Base-by-base conservation (phyloP, 2,888 invertebrate species). In the Drosophila lutescens region DNA sequence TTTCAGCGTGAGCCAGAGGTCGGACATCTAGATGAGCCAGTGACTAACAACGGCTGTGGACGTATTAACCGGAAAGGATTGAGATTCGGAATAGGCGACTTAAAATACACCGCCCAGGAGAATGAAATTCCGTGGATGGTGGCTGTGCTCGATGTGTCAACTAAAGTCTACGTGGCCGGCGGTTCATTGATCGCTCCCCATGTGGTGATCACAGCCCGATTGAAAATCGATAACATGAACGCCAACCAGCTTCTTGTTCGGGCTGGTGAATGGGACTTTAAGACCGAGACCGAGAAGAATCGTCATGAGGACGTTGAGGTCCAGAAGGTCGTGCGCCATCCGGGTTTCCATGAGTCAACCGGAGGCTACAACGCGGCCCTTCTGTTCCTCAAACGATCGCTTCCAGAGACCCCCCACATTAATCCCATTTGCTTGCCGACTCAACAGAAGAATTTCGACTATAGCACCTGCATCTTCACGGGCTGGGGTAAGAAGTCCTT, bases 401-500 rank as follows among this genome's bases (percentile, higher is more conserved):
- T 79, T 1, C 26, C n/a, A 7, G 0, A 1, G 0, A n/a, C 10
- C 17, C 41, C 15, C 2, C 63, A 77, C 26, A 78, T 79, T 7
- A 38, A 61, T 2, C 71, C 77, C 23, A 62, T 77, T 13, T 79
- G 81, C 15, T 7, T 79, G 46, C 71, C 79, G 7, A 0, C 0
- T 3, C 2, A 2, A 7, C 6, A n/a, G 30, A 15, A 40, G 1
- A 49, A 6, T 0, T 54, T 74, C 12, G 71, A 77, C 2, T 2
- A 13, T 0, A 32, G 32, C 0, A 26, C 17, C 0, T 92, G 92
- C 61, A 78, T 82, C 58, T 89, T 89, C 10, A 88, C 86, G 7
- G 91, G 91, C 4, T 91, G 91, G 91, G 91, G 91, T 10, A 86
- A 86, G 47, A 69, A 76, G 12, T 55, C 70, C 7, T 65, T 41